Percentiles rank a stretch among this genome's conserved stretches.
Evolutionary conservation across 2,888 invertebrate genomes (phyloP).

Genomic region (Ectobius pallidus): DNA sequence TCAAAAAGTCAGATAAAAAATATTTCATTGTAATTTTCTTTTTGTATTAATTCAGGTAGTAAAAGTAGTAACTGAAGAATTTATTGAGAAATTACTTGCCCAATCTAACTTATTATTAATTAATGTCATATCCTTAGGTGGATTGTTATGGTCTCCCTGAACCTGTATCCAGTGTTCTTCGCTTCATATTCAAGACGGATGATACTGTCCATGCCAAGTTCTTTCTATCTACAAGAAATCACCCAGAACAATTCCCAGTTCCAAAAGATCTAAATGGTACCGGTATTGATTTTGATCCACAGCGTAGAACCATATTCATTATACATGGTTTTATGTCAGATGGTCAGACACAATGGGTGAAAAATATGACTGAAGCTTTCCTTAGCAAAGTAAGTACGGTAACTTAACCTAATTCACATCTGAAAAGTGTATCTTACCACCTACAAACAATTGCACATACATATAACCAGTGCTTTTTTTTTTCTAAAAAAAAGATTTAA

Average conservation of each 20-base stretch:
- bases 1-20: too few relatives aligned
- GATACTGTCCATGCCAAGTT: constrained; percentile 20
- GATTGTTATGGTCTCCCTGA: constrained; percentile 34
- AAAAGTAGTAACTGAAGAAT: too few relatives aligned
- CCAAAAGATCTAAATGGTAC: neutral
- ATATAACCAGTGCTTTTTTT: too few relatives aligned
- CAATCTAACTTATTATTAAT: too few relatives aligned
- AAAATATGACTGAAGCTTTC: constrained; percentile 26
- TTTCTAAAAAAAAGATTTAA: too few relatives aligned
- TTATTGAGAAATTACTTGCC: too few relatives aligned
- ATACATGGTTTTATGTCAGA: constrained; percentile 37
- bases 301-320: constrained; percentile 16
- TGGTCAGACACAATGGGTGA: constrained; percentile 28
- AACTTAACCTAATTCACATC: too few relatives aligned
- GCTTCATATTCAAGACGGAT: constrained; percentile 21
- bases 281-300: neutral
- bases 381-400: constrained; percentile 13
- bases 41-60: too few relatives aligned
- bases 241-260: neutral
- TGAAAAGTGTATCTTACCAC: too few relatives aligned
- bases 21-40: too few relatives aligned
- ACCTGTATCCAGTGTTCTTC: constrained; percentile 6
- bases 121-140: neutral
- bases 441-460: too few relatives aligned
- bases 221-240: constrained; percentile 27